Evolutionary conservation across 2,797 vertebrate genomes (phyloP).

Genomic region (Rhinogobio ventralis): DNA sequence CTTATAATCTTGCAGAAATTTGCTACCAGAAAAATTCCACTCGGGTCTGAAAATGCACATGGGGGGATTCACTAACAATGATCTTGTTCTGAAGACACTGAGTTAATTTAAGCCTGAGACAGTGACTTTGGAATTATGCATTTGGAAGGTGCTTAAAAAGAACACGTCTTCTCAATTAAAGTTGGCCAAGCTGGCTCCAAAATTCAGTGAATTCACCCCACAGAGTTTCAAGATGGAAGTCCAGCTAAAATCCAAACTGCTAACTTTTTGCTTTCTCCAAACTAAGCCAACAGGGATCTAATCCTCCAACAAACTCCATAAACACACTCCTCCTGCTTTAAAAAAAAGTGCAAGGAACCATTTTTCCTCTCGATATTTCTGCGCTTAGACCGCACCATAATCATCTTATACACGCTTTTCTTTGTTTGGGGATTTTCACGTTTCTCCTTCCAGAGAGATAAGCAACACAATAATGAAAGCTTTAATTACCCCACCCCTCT

Average conservation of each 20-base stretch:
- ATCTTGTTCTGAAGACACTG: not conserved
- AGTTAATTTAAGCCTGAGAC: not conserved
- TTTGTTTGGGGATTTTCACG: slow-evolving; percentile 77
- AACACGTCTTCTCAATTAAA: not conserved
- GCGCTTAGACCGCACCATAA: slow-evolving; percentile 61
- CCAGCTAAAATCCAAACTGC: slow-evolving; percentile 48
- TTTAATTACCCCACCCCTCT: slow-evolving; percentile 93
- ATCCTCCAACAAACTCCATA: slow-evolving; percentile 60
- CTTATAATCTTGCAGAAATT: slow-evolving; percentile 76
- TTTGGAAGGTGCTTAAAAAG: not conserved
- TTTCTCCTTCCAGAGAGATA: slow-evolving; percentile 87
- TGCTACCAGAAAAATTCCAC: slow-evolving; percentile 27
- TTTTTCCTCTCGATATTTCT: slow-evolving; percentile 55
- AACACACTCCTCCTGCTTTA: slow-evolving; percentile 59
- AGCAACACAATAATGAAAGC: slow-evolving; percentile 90
- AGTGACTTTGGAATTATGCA: not conserved
- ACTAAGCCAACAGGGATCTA: slow-evolving; percentile 55
- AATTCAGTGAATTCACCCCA: not conserved
- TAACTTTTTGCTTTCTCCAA: slow-evolving; percentile 47
- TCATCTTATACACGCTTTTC: slow-evolving; percentile 70
- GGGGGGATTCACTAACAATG: not conserved
- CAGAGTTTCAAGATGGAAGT: slow-evolving; percentile 13
- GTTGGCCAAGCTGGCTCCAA: not conserved
- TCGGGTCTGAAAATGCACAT: not conserved
- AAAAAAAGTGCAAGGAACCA: slow-evolving; percentile 56